Base-by-base conservation (phyloP, 2,113 vertebrate genomes). In the Orthonyx spaldingii region DNA sequence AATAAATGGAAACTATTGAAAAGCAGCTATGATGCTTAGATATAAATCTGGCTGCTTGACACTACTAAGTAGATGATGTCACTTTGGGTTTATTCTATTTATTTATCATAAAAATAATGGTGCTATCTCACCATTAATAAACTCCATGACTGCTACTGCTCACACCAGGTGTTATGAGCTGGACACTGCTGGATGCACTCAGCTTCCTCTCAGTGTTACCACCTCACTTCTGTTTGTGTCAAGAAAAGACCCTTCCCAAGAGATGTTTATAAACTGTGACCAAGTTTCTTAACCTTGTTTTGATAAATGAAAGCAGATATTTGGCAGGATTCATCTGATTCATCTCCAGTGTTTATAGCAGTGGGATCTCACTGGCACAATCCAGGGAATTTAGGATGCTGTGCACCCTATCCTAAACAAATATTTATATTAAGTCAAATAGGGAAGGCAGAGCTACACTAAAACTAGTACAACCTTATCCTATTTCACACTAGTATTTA, bases 221-320 rank as follows among this genome's bases (percentile, higher is more conserved):
- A 56, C 28, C 37, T 93, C 41, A 44, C 56, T 82, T 57, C 71
- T 88, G 42, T 52, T 88, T 90, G 79, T 83, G 57, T 53, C 74
- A 77, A 11, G 4, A 81, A 46, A 71, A 84, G 42, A 86, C 59
- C 46, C 28, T 57, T 92, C 86, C 71, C 71, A 63, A 66, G 52
- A 89, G 89, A 81, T 59, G 12, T 87, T 94, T 93, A 60, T 84
- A 90, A 93, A 92, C 63, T 69, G 5, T 6, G 68, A 94, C 69
- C 72, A 75, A 74, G 47, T 93, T 92, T 82, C 72, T 89, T 89
- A 90, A 64, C 35, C 76, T 87, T 94, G 56, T 95, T 96, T 90
- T 92, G 86, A 81, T 84, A 91, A 95, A 91, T 84, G 76, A 74
- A 92, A 89, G 44, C 91, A 94, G 86, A 87, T 94, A 86, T 75